phyloP scores from a whole-genome alignment of 2,797 vertebrate genomes.

The Chromis chromis region DNA sequence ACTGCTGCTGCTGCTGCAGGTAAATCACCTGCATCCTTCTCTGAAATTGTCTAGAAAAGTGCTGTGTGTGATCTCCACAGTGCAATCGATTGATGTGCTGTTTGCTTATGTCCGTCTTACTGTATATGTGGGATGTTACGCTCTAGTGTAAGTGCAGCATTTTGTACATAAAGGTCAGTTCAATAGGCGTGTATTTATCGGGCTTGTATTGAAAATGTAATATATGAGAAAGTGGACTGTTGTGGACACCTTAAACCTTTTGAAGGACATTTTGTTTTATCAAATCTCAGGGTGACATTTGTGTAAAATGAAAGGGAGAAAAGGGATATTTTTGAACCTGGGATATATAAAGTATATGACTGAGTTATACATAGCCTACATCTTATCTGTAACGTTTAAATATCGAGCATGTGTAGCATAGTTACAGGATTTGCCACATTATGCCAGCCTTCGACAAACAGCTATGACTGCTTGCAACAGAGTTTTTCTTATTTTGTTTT shows the following conservation, averaged over 20 bases:
- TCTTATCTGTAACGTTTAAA: constrained; percentile 47
- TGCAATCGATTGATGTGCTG: constrained; percentile 29
- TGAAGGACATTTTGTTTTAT: constrained; percentile 69
- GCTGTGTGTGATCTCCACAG: constrained; percentile 26
- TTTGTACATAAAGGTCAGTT: constrained; percentile 49
- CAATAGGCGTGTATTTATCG: constrained; percentile 50
- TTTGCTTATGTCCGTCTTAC: constrained; percentile 43
- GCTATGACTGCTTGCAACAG: constrained; percentile 32
- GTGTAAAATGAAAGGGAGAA: constrained; percentile 60
- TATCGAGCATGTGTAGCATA: constrained; percentile 74
- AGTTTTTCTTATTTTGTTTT: constrained; percentile 9
- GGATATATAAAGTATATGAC: constrained; percentile 53
- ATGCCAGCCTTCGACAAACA: constrained; percentile 48
- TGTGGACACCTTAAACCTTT: constrained; percentile 45
- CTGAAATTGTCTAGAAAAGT: constrained; percentile 1
- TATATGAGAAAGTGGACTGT: constrained; percentile 48
- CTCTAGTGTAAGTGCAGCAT: constrained; percentile 50
- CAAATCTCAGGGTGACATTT: constrained; percentile 81
- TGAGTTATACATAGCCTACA: constrained; percentile 47
- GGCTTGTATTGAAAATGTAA: constrained; percentile 45
- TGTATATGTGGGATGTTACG: constrained; percentile 51
- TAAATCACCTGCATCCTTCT: constrained; percentile 31
- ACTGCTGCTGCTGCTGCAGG: constrained; percentile 42
- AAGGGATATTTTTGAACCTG: constrained; percentile 73
- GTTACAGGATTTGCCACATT: constrained; percentile 48